A percentile compares a stretch with the other conserved stretches of the same genome.
phyloP scores from a whole-genome alignment of 2,888 invertebrate genomes.

The Oscheius sp. region DNA sequence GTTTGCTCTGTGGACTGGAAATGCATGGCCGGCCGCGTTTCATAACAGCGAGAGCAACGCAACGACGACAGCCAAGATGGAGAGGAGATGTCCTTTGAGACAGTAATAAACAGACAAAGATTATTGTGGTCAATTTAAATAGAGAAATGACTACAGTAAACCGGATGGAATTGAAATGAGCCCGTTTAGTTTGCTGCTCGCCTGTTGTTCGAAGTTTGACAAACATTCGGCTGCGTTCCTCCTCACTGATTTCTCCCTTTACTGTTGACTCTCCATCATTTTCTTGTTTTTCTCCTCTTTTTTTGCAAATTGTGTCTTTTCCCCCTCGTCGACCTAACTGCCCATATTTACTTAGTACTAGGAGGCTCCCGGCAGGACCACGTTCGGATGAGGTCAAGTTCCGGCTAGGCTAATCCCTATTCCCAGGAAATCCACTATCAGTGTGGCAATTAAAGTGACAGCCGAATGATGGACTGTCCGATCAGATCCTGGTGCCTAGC shows the following conservation, averaged over 20 bases:
- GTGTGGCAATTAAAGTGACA: constrained; percentile 17
- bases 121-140: too few relatives aligned
- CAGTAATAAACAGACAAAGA: too few relatives aligned
- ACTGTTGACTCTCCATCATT: too few relatives aligned
- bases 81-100: constrained; percentile 16
- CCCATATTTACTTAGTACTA: not conserved
- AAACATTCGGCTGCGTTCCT: too few relatives aligned
- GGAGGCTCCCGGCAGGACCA: constrained; percentile 3
- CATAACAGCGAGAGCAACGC: constrained; percentile 12
- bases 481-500: constrained; percentile 31
- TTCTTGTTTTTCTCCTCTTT: not conserved
- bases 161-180: too few relatives aligned
- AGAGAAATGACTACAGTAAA: too few relatives aligned
- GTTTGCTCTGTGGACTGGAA: constrained; percentile 39
- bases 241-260: too few relatives aligned
- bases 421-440: constrained; percentile 18
- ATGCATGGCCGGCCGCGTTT: constrained; percentile 35
- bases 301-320: too few relatives aligned
- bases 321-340: too few relatives aligned
- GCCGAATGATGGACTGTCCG: constrained; percentile 24
- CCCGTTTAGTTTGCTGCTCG: too few relatives aligned
- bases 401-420: not conserved
- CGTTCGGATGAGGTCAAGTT: not conserved
- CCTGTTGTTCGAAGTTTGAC: too few relatives aligned
- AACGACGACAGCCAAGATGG: not conserved